These are phyloP conservation scores for Phasianus colchicus DNA, from an alignment of 2,113 vertebrate species.

Conservation along the genomic window DNA sequence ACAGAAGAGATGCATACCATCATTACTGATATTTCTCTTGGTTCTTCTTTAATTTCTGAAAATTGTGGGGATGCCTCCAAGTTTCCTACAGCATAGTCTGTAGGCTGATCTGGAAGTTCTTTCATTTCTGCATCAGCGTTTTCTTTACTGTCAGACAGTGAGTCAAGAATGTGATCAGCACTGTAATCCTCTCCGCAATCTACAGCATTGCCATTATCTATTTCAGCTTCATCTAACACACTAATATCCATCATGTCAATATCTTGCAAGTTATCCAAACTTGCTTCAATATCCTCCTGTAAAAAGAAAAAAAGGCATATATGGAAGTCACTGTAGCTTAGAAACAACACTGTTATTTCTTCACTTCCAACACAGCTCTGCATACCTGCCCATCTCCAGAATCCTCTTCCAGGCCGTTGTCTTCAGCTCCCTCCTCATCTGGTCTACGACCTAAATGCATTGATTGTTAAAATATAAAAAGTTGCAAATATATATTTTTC, in stretches of 20 bases:
- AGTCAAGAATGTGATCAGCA: conserved; percentile 75
- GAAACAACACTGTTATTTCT: not conserved
- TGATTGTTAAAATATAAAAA: not conserved
- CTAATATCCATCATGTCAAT: conserved; percentile 91
- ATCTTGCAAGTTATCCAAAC: conserved; percentile 85
- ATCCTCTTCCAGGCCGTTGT: conserved; percentile 89
- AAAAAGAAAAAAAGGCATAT: not conserved
- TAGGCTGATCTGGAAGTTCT: conserved; percentile 67
- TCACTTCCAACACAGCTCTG: not conserved
- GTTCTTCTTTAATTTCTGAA: conserved; percentile 60
- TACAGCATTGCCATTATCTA: conserved; percentile 80
- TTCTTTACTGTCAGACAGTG: conserved; percentile 77
- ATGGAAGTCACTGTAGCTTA: not conserved
- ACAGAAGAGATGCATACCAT: conserved; percentile 19
- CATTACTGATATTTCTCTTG: conserved; percentile 72
- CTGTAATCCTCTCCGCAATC: conserved; percentile 80
- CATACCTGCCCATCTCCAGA: conserved; percentile 88
- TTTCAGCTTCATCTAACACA: conserved; percentile 87
- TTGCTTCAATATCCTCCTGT: conserved; percentile 85
- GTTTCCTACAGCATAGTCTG: conserved; percentile 78
- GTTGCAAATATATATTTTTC: rapidly evolving
- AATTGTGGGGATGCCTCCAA: conserved; percentile 32
- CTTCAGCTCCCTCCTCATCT: conserved; percentile 88
- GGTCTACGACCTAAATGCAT: conserved; percentile 80
- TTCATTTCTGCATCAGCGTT: conserved; percentile 68